phyloP scores from a whole-genome alignment of 2,797 vertebrate species.

The Mionectes olivaceus region DNA sequence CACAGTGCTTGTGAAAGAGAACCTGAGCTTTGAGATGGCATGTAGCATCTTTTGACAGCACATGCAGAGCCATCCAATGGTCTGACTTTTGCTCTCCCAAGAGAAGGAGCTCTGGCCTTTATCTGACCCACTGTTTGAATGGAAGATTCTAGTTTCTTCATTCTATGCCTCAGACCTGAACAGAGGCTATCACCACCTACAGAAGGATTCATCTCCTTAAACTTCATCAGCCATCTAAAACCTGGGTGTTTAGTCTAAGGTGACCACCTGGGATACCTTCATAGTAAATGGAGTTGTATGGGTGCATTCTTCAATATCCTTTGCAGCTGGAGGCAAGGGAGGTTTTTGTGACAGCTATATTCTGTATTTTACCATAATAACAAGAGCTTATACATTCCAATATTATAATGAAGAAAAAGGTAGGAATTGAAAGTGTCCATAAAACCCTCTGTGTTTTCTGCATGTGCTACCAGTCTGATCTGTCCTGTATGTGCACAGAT shows the following conservation, averaged over 20 bases:
- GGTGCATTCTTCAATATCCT: background rate
- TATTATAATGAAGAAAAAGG: slow-evolving; percentile 18
- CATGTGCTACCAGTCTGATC: background rate
- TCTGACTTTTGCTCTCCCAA: background rate
- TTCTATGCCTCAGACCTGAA: background rate
- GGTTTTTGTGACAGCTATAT: background rate
- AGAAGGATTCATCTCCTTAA: background rate
- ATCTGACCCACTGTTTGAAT: background rate
- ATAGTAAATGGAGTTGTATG: background rate
- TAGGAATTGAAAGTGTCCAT: background rate
- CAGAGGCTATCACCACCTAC: background rate
- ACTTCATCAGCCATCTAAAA: background rate
- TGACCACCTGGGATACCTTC: background rate
- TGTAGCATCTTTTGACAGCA: background rate
- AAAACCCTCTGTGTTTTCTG: background rate
- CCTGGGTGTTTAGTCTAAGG: background rate
- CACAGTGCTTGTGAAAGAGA: background rate
- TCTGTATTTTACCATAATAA: slow-evolving; percentile 21
- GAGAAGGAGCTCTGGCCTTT: background rate
- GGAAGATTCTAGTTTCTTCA: background rate
- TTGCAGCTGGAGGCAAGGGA: background rate
- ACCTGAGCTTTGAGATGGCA: background rate
- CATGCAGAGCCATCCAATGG: background rate
- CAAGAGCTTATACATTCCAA: background rate
- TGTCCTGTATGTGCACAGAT: background rate